Evolutionary conservation across 2,888 invertebrate species (phyloP), one percentile per base, ranked within the genome.

Genomic region (Cephalotes varians): DNA sequence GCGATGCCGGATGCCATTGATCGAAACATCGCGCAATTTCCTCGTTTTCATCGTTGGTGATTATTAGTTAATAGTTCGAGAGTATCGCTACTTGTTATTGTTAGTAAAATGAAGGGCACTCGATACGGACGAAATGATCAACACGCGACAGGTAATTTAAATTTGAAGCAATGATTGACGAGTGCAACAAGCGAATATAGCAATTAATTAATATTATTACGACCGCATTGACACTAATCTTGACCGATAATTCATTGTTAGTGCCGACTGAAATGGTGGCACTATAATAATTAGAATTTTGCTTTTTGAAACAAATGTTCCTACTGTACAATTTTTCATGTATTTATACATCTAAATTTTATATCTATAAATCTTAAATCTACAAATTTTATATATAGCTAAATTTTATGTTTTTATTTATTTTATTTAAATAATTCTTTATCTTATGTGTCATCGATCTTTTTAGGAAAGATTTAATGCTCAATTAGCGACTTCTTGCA

Each of bases 191-290:
- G n/a, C 44, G 21, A 40, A 58, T 47, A 21, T 6, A 15, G 15
- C 40, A 37, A 67, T 54, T 54, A 76, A 76, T 76, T 56, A 44
- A 65, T 51, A 69, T 69, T 31, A 69, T 69, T 56, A 56, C 7
- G 28, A 0, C 15, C 40, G 6, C 6, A 56, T 31, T 25, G 21
- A 65, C 31, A 44, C 44, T 77, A 77, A 77, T 67, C 21, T 34
- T 44, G 69, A 77, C 64, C 31, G 31, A 56, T 37, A 31, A 56
- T 77, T 69, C 31, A 21, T 12, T 40, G 18, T 15, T 31, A 18
- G 5, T 15, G 5, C 4, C 28, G 15, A n/a, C 2, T 40, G 15
- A 21, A 58, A 9, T 34, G 7, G 1, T n/a, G n/a, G 2, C 2
- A 28, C 3, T 1, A 6, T 31, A n/a, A n/a, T n/a, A n/a, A n/a